Base-by-base conservation (phyloP, 2,797 vertebrate genomes). In the Cetoscarus ocellatus region DNA sequence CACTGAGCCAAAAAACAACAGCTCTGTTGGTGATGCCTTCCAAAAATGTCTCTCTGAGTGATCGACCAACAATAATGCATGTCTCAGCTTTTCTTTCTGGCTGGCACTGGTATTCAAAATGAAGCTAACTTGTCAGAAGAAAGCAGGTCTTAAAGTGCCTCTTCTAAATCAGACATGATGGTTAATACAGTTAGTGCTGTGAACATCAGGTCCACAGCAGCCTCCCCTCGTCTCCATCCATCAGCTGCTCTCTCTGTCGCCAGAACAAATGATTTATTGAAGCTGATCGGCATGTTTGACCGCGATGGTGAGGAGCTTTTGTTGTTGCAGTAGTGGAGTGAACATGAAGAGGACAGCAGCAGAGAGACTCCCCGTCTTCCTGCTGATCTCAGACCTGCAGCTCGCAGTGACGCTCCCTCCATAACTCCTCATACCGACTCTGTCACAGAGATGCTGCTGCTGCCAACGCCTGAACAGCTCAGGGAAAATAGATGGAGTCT, bases 391-490 rank as follows among this genome's bases (percentile, higher is more conserved):
- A 80, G 83, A 83, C 80, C 70, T 70, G 85, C 70, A 67, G 67
- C 80, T 60, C 79, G 53, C 62, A 39, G 81, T 63, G 84, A 91
- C 86, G 88, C 64, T 49, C 90, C 83, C 80, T 93, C 92, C 87
- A 93, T 94, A 93, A 92, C 82, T 87, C 73, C 73, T 92, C 91
- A 93, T 91, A 91, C 88, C 93, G 89, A 92, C 90, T 89, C 91
- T 90, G 91, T 91, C 89, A 88, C 75, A 80, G 77, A 58, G 6
- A 27, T 27, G 27, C 62, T 85, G 85, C 86, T 75, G 81, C 83
- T 85, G 84, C 84, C 74, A 42, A 57, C 71, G 82, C 77, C 84
- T 66, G 77, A 71, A 76, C 48, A 68, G 77, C 71, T 56, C 39
- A 54, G 51, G 54, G 76, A 69, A 82, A 88, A 86, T 89, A 85